Evolutionary conservation across 2,888 invertebrate species (phyloP).

Genomic region (Trypoxylon attenuatum): DNA sequence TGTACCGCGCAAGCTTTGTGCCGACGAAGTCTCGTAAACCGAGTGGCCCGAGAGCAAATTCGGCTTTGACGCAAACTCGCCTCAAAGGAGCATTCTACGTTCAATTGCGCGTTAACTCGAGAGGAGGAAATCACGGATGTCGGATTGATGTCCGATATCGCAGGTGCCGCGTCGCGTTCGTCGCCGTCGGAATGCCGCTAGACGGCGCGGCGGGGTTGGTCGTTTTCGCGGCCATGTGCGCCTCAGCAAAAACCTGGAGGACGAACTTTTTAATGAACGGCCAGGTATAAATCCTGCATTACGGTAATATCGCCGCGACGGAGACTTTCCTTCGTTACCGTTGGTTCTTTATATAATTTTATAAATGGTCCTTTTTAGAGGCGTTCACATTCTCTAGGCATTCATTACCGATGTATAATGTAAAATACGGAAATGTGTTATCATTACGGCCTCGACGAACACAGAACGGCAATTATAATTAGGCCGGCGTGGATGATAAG

Average conservation of each 20-base stretch:
- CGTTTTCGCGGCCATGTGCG: too few relatives aligned
- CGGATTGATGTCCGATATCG: neutral
- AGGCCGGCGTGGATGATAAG: conserved; percentile 54
- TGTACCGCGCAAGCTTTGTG: neutral
- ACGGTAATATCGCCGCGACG: too few relatives aligned
- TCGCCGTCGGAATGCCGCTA: too few relatives aligned
- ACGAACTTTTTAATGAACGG: too few relatives aligned
- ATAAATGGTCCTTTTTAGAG: neutral
- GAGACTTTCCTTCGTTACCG: too few relatives aligned
- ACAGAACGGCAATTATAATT: conserved; percentile 57
- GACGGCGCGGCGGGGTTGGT: too few relatives aligned
- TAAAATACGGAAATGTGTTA: conserved; percentile 53
- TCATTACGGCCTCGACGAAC: conserved; percentile 43
- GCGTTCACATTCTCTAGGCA: conserved; percentile 20
- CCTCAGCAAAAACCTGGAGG: too few relatives aligned
- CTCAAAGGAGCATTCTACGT: conserved; percentile 24
- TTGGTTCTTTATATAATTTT: neutral
- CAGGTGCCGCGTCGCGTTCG: too few relatives aligned
- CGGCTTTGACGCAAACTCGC: neutral
- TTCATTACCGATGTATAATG: conserved; percentile 27
- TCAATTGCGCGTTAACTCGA: conserved; percentile 3
- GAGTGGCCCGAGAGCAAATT: neutral
- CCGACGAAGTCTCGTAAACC: too few relatives aligned
- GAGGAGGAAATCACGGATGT: neutral
- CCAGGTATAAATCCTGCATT: too few relatives aligned